Base-by-base conservation (phyloP, 2,888 invertebrate species). In the Pseudococcus jackbeardsleyi region DNA sequence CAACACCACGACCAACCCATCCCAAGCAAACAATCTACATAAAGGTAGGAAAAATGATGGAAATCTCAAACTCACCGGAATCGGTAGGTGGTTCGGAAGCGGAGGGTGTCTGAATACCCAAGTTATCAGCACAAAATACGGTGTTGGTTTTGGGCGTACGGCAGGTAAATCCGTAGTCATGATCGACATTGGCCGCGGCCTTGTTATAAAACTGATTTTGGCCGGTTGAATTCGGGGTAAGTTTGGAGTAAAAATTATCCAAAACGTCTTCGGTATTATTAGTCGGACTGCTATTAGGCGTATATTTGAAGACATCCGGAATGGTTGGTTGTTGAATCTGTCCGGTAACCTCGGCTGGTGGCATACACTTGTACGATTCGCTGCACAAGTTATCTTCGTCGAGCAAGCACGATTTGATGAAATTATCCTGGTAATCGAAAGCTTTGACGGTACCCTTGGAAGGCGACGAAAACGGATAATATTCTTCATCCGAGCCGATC, bases 51-150 rank as follows among this genome's bases (percentile, higher is more conserved):
- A 72, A 79, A n/a, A n/a, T n/a, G n/a, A n/a, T n/a, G n/a, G n/a
- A n/a, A n/a, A n/a, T 79, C 39, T 15, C 3, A 33, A 72, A 87
- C 79, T 88, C 54, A 88, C 88, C 88, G 26, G 88, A 88, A 79
- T 88, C 97, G 42, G 85, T 85, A 42, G 88, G 85, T 48, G 88
- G 88, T 85, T 88, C 96, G 90, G 97, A 97, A 94, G 97, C 97
- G 72, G 97, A 97, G 88, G 97, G 97, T 90, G 97, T 97, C 91
- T 96, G 96, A 42, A 96, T 94, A 90, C 96, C 96, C 86, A 96
- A 94, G 90, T 93, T 93, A 91, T 95, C 95, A 89, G 94, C 89
- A 90, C 93, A 91, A 39, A 88, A 88, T 2, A 77, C 17, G 33
- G 3, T 85, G 77, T 42, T 85, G 26, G 68, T 46, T 33, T 85